Base-by-base conservation (phyloP, 1,140 invertebrate species). In the Leguminivora glycinivorella region DNA sequence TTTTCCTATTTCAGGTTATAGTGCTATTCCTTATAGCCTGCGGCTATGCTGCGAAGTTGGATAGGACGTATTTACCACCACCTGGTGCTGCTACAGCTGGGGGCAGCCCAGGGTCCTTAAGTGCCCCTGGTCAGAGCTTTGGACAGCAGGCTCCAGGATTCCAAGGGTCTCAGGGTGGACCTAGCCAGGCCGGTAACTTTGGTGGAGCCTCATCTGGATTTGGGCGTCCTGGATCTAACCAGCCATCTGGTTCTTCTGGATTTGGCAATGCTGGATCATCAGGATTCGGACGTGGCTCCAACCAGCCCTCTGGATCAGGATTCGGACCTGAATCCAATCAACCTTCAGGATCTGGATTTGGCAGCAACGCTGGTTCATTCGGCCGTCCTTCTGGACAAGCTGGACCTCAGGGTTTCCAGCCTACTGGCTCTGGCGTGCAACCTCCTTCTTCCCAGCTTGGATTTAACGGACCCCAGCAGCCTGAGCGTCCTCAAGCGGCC, bases 11-110 rank as follows among this genome's bases (percentile, higher is more conserved):
- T 72, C 88, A 91, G 89, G 60, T 90, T 69, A 69, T 91, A 80
- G 70, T 91, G 52, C 69, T 90, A 78, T 82, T 86, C 56, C 68
- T 91, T 40, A 73, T 90, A 80, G 85, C 88, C 19, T 85, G 69
- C 68, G 75, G 84, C 75, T 84, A 83, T 84, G 83, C 91, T 72
- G 92, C 92, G 71, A 92, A 93, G 70, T 83, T 95, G 71, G 94
- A 95, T 72, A 93, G 93, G 77, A 93, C 91, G 12, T 95, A 95
- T 79, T 88, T 95, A 12, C 94, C 94, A 12, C 94, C 94, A 2
- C 81, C 92, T 40, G 90, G 88, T 67, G 94, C 93, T 12, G 89
- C 86, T 6, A 87, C 85, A 43, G 92, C 93, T 70, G 93, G 93
- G 22, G 93, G 93, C 1, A 89, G 86, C 34, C 91, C 92, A 60